phyloP scores from a whole-genome alignment of 2,888 invertebrate species.

The Eupithecia abbreviata region DNA sequence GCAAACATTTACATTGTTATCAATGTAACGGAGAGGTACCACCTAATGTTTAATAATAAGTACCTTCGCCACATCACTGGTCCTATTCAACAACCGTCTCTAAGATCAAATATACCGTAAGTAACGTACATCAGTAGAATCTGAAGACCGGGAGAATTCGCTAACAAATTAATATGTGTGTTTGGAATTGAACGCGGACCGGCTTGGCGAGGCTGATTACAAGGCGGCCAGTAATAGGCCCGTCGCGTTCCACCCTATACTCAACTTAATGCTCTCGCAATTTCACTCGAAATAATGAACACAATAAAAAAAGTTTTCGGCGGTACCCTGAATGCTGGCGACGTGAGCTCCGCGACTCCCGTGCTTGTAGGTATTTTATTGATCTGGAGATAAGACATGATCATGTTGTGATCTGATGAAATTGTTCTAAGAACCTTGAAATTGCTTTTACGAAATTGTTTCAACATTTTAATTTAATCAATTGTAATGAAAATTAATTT shows the following conservation, averaged over 20 bases:
- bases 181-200: constrained; percentile 58
- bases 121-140: constrained; percentile 38
- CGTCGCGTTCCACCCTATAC: constrained; percentile 80
- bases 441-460: constrained; percentile 55
- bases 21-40: neutral
- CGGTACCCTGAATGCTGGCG: constrained; percentile 66
- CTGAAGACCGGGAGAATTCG: constrained; percentile 60
- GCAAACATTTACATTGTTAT: neutral
- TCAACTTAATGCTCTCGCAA: constrained; percentile 84
- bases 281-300: constrained; percentile 82
- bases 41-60: neutral
- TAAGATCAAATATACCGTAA: constrained; percentile 17
- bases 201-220: constrained; percentile 75
- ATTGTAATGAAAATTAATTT: constrained; percentile 14
- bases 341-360: constrained; percentile 63
- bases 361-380: constrained; percentile 47
- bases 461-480: constrained; percentile 23
- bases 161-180: constrained; percentile 77
- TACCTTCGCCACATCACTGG: neutral
- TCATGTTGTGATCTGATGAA: constrained; percentile 61
- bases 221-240: constrained; percentile 76
- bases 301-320: constrained; percentile 78
- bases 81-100: neutral
- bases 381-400: constrained; percentile 57
- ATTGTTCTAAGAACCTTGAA: constrained; percentile 67